Conservation (phyloP, 1,140 invertebrate genomes). For the Bombus turneri region DNA sequence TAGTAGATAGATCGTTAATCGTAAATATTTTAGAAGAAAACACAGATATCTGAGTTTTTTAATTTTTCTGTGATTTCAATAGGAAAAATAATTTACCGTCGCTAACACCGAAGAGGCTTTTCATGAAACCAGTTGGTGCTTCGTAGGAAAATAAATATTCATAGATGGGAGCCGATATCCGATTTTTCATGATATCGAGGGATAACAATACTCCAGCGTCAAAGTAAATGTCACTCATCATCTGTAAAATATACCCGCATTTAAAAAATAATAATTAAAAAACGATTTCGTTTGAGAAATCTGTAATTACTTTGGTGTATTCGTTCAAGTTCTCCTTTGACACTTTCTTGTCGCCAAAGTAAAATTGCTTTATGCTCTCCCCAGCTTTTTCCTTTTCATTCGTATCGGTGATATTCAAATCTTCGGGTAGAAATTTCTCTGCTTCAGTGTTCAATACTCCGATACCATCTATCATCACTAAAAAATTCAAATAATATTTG, state of each 20-base stretch:
- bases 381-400: slow-evolving; percentile 78
- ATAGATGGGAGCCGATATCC: slow-evolving; percentile 75
- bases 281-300: not conserved
- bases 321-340: slow-evolving; percentile 79
- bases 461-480: slow-evolving; percentile 66
- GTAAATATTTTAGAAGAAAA: not conserved
- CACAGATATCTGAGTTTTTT: not conserved
- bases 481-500: not conserved
- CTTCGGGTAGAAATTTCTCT: slow-evolving; percentile 84
- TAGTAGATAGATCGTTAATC: not conserved
- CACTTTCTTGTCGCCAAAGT: slow-evolving; percentile 83
- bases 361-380: slow-evolving; percentile 83
- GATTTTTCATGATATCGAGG: slow-evolving; percentile 66
- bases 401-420: slow-evolving; percentile 83
- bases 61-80: not conserved
- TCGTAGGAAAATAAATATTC: slow-evolving; percentile 76
- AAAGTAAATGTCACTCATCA: slow-evolving; percentile 72
- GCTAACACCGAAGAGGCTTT: slow-evolving; percentile 66
- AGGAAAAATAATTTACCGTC: slow-evolving; percentile 62
- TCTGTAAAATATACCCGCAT: slow-evolving; percentile 58
- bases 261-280: not conserved
- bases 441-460: slow-evolving; percentile 83
- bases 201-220: slow-evolving; percentile 60
- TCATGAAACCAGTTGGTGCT: slow-evolving; percentile 72
- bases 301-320: slow-evolving; percentile 81